Conservation (phyloP, 2,888 invertebrate genomes). For the Hybos culiciformis region DNA sequence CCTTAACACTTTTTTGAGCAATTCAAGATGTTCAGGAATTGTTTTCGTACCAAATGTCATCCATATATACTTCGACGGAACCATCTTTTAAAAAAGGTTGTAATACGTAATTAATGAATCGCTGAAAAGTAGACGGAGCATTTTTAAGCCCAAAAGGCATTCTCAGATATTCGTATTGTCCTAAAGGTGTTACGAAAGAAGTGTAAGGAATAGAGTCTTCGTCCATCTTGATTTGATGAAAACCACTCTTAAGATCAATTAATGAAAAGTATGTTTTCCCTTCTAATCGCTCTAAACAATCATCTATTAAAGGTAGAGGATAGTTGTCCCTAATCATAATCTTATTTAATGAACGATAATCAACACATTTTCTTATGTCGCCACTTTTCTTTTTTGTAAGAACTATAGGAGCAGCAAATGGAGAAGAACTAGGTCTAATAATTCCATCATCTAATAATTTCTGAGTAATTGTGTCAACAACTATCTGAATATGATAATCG, state of each 20-base stretch:
- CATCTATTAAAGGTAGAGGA: slow-evolving; percentile 8
- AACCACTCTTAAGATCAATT: slow-evolving; percentile 16
- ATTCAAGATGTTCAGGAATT: no score
- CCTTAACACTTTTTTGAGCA: no score
- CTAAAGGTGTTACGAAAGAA: slow-evolving; percentile 3
- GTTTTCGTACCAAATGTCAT: no score
- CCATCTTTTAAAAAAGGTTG: no score
- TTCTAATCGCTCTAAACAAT: slow-evolving; percentile 10
- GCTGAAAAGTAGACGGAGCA: slow-evolving; percentile 14
- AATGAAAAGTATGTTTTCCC: slow-evolving; percentile 14
- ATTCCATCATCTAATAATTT: no score
- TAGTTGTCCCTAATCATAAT: slow-evolving; percentile 4
- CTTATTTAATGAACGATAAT: slow-evolving; percentile 8
- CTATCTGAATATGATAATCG: no score
- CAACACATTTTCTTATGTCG: slow-evolving; percentile 7
- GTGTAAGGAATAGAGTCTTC: slow-evolving; percentile 15
- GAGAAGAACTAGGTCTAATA: no score
- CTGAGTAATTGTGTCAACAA: no score
- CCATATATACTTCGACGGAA: no score
- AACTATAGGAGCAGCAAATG: no score
- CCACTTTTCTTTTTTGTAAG: slow-evolving; percentile 5
- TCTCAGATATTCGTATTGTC: slow-evolving; percentile 2
- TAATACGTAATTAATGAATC: slow-evolving; percentile 14
- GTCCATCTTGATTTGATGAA: slow-evolving; percentile 14
- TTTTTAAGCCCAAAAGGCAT: slow-evolving; percentile 16